Evolutionary conservation across 2,113 vertebrate genomes (phyloP).

Genomic region (Myotis yumanensis): DNA sequence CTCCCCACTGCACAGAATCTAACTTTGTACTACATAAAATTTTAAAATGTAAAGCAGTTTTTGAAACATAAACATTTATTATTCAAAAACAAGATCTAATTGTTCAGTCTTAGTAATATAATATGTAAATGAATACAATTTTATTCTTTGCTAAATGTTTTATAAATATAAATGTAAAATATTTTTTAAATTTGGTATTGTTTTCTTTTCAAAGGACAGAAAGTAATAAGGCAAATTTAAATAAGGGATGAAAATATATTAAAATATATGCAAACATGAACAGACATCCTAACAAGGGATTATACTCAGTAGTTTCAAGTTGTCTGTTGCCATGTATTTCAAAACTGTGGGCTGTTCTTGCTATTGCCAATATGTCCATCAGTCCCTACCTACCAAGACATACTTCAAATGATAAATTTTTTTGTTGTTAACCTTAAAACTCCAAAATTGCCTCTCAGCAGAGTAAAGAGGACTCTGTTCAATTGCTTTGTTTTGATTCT

Average conservation of each 20-base stretch:
- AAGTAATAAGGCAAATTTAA: not conserved
- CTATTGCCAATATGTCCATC: not conserved
- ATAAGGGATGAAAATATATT: not conserved
- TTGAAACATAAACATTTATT: not conserved
- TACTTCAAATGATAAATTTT: not conserved
- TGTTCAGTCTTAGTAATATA: not conserved
- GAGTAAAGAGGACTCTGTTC: not conserved
- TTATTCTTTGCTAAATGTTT: not conserved
- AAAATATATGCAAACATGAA: not conserved
- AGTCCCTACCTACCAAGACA: not conserved
- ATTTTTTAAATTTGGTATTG: not conserved
- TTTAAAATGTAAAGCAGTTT: not conserved
- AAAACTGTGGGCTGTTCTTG: not conserved
- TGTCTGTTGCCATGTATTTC: not conserved
- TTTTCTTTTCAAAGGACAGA: conserved; percentile 36
- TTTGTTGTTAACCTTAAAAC: not conserved
- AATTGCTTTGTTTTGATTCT: not conserved
- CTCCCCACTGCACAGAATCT: not conserved
- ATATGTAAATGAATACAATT: not conserved
- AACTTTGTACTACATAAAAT: not conserved
- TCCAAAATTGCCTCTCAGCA: not conserved
- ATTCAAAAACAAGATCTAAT: not conserved
- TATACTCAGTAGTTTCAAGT: not conserved
- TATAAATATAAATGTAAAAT: not conserved
- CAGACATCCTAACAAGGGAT: not conserved